phyloP scores from a whole-genome alignment of 2,888 invertebrate species.

The Tetranychus truncatus region DNA sequence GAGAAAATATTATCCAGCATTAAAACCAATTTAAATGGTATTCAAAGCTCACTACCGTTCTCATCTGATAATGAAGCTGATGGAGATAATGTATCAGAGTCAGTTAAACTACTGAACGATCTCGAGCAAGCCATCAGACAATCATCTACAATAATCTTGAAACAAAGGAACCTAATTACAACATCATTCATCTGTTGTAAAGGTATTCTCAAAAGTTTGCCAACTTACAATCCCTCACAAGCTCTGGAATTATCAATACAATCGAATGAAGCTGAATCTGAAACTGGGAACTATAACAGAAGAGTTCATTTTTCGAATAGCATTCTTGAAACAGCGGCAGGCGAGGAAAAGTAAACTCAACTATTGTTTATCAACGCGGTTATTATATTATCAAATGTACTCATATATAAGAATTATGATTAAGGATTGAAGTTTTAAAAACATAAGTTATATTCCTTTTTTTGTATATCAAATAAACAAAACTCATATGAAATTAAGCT shows the following conservation, averaged over 20 bases:
- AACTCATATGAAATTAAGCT: no score
- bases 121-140: not conserved
- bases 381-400: no score
- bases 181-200: constrained; percentile 10
- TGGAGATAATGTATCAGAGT: not conserved
- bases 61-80: constrained; percentile 4
- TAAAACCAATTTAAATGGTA: not conserved
- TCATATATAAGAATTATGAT: no score
- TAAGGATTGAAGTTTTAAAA: no score
- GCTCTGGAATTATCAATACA: not conserved
- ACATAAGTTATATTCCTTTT: not conserved
- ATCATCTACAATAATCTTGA: not conserved
- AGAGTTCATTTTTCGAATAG: not conserved
- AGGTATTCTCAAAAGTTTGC: not conserved
- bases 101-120: not conserved
- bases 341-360: not conserved
- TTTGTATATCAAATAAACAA: not conserved
- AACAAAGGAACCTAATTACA: constrained; percentile 1
- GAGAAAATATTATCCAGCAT: not conserved
- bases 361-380: not conserved
- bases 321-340: not conserved
- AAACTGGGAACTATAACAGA: not conserved
- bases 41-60: constrained; percentile 4
- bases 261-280: not conserved
- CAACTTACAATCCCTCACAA: not conserved